Base-by-base conservation (phyloP, 2,888 invertebrate genomes). In the Xanthorhoe designata region DNA sequence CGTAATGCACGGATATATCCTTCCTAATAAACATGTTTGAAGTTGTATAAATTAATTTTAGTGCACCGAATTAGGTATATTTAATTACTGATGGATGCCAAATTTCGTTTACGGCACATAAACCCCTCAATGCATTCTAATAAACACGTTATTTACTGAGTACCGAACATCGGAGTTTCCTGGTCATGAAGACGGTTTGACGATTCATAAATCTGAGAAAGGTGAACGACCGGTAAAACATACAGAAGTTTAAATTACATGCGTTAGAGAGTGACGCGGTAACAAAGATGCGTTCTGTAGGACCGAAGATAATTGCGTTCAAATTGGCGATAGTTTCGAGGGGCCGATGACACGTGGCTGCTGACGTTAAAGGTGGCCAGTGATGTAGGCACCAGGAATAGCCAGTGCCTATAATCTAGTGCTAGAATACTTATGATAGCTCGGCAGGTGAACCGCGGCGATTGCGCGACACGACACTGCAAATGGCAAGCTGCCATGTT, bases 361-460 rank as follows among this genome's bases (percentile, higher is more conserved):
- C 78, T 88, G 87, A 85, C 87, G 88, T 79, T 77, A 80, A 82
- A 84, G 83, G 84, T 86, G 84, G 83, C 80, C 76, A 72, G 81
- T 89, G 89, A 89, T 89, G 90, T 86, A 82, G 83, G 77, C 75
- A 79, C 79, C 80, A 68, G 76, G 86, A 90, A 91, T 92, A 91
- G 85, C 77, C 57, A 15, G 68, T 68, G 72, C 45, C 51, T 66
- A 69, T 76, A 75, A 78, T 78, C 68, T 78, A 75, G 69, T 47
- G 17, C 38, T 55, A 57, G 42, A 77, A 71, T 75, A 74, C 74
- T 71, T 75, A 75, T 75, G 71, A 76, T 76, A 78, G 76, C 78
- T 73, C 72, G 81, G 79, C 88, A 89, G 89, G 87, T 91, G 90
- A 88, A 84, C 83, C 82, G 79, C 75, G 76, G 72, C 79, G 78